These are phyloP conservation scores for Globodera ellingtonae DNA, from an alignment of 1,140 invertebrate species.

Conservation along the genomic window DNA sequence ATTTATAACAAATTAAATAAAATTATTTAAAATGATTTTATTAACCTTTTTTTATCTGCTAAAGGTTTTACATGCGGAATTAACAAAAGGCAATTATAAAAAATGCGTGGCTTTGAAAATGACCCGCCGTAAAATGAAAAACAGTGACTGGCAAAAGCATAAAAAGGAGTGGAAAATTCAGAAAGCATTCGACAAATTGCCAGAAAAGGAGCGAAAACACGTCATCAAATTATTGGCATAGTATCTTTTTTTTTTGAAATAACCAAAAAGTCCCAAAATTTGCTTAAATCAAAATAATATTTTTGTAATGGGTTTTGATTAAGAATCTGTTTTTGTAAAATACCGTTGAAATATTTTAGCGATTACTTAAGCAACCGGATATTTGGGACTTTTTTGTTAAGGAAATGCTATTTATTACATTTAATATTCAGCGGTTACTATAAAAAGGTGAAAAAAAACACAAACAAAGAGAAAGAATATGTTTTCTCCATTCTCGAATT, in stretches of 20 bases:
- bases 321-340: too few species aligned
- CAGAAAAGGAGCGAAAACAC: not conserved
- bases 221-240: constrained; percentile 2
- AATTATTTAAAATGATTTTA: not conserved
- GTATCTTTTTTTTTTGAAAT: not conserved
- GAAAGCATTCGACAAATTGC: not conserved
- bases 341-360: too few species aligned
- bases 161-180: constrained; percentile 1
- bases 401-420: too few species aligned
- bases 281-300: too few species aligned
- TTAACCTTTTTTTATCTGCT: too few species aligned
- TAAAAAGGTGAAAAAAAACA: not conserved
- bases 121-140: not conserved
- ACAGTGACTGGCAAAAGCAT: constrained; percentile 8
- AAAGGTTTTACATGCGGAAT: not conserved
- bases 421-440: not conserved
- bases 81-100: not conserved
- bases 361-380: too few species aligned
- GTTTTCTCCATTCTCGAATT: constrained; percentile 5
- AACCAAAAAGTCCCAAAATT: too few species aligned
- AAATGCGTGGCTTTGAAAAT: constrained; percentile 9
- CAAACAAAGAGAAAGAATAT: not conserved
- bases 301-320: too few species aligned
- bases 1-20: not conserved
- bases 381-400: too few species aligned